A percentile compares a stretch with the other conserved stretches of the same genome.
phyloP scores from a whole-genome alignment of 1,140 invertebrate genomes.

The Drosophila guanche region DNA sequence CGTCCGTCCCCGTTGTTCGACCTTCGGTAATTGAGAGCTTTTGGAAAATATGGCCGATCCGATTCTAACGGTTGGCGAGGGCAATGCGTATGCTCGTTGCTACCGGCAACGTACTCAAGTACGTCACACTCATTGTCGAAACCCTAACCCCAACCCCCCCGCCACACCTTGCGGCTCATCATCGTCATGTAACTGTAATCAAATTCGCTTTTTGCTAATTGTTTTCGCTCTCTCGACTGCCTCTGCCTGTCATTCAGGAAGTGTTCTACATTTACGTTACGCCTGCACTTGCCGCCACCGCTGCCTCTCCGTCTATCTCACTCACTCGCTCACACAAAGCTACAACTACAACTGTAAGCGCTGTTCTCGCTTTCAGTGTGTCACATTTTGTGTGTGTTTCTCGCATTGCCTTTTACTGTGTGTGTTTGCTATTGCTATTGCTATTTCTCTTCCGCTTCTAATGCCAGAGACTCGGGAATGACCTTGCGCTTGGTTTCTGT shows the following conservation, averaged over 20 bases:
- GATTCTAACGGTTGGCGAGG: conserved; percentile 41
- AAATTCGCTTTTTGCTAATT: conserved; percentile 79
- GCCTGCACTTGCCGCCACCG: conserved; percentile 58
- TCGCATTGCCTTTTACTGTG: conserved; percentile 60
- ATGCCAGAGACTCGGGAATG: conserved; percentile 55
- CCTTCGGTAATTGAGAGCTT: conserved; percentile 50
- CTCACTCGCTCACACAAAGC: not conserved
- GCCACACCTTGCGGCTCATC: not conserved
- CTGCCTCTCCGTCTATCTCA: not conserved
- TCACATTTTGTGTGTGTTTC: conserved; percentile 57
- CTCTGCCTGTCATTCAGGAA: conserved; percentile 48
- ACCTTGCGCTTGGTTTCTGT: conserved; percentile 68
- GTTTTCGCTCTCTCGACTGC: conserved; percentile 36
- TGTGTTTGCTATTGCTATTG: conserved; percentile 50
- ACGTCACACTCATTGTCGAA: conserved; percentile 50
- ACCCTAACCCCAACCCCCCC: conserved; percentile 13
- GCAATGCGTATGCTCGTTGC: conserved; percentile 1
- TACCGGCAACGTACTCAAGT: conserved; percentile 41
- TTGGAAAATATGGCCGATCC: conserved; percentile 3
- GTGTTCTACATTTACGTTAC: conserved; percentile 69
- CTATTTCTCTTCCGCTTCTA: conserved; percentile 76
- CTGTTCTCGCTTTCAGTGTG: conserved; percentile 68
- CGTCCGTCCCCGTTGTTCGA: conserved; percentile 45
- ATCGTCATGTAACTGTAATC: conserved; percentile 68
- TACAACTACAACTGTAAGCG: conserved; percentile 29